Conservation (phyloP, 2,888 invertebrate genomes). For the Magallana nippona region DNA sequence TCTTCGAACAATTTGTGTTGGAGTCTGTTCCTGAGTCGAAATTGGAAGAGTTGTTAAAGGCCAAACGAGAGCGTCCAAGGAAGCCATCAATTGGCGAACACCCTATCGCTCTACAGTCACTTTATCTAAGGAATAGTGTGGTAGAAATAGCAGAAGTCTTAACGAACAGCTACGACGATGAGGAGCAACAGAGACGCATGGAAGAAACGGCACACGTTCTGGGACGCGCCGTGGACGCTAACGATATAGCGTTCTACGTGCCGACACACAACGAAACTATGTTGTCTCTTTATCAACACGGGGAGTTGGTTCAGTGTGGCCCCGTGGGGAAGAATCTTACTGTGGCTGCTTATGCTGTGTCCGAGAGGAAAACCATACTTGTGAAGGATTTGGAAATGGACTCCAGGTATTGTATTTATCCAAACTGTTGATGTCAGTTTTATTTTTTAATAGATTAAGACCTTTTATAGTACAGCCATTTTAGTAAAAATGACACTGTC, state of each 20-base stretch:
- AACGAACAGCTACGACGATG: slow-evolving; percentile 49
- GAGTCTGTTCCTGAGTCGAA: slow-evolving; percentile 53
- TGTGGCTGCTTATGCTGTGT: slow-evolving; percentile 63
- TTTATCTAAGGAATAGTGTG: slow-evolving; percentile 49
- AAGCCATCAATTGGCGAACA: neutral
- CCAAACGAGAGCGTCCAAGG: slow-evolving; percentile 39
- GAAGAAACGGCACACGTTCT: slow-evolving; percentile 53
- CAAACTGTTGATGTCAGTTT: neutral
- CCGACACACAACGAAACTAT: slow-evolving; percentile 54
- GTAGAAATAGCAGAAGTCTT: slow-evolving; percentile 49
- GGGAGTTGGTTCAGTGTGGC: slow-evolving; percentile 53
- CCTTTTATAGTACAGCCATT: too few species aligned
- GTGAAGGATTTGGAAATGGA: slow-evolving; percentile 58
- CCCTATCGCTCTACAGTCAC: slow-evolving; percentile 35
- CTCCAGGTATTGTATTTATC: slow-evolving; percentile 40
- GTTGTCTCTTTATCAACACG: slow-evolving; percentile 51
- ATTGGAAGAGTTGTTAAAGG: slow-evolving; percentile 53
- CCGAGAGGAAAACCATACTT: slow-evolving; percentile 55
- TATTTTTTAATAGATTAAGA: too few species aligned
- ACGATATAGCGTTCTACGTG: slow-evolving; percentile 56
- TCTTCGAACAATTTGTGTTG: slow-evolving; percentile 58
- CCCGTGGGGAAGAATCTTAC: slow-evolving; percentile 59
- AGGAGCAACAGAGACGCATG: slow-evolving; percentile 51
- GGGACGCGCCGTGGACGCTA: slow-evolving; percentile 52
- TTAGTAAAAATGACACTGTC: too few species aligned